These are phyloP conservation scores for Lepilemur ruficaudatus DNA, from an alignment of 2,797 vertebrate genomes.

Conservation along the genomic window DNA sequence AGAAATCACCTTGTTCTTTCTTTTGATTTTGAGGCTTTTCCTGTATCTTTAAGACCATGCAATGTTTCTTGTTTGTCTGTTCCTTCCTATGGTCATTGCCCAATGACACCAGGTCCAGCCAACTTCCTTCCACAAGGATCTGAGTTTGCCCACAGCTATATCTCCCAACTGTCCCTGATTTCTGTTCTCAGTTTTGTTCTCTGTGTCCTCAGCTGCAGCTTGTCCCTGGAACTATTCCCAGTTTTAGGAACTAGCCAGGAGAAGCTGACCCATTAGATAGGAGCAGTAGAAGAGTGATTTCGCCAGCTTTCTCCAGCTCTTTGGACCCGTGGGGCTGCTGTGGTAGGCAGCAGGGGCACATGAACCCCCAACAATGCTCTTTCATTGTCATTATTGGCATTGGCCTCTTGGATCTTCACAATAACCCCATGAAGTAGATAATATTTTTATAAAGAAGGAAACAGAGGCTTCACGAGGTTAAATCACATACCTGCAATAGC, in stretches of 20 bases:
- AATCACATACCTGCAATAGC: background rate
- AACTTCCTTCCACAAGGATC: constrained; percentile 66
- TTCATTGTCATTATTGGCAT: background rate
- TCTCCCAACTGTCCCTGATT: constrained; percentile 68
- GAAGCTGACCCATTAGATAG: constrained; percentile 34
- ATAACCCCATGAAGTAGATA: background rate
- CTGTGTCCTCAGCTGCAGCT: constrained; percentile 70
- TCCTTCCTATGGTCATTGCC: constrained; percentile 62
- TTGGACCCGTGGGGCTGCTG: rapidly evolving
- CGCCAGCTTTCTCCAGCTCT: background rate
- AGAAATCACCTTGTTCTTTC: background rate
- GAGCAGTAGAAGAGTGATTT: constrained; percentile 15
- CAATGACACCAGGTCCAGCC: constrained; percentile 65
- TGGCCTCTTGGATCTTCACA: background rate
- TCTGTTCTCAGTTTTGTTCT: constrained; percentile 64
- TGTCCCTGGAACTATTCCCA: constrained; percentile 72
- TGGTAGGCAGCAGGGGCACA: background rate
- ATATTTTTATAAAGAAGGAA: background rate
- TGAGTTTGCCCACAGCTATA: constrained; percentile 67
- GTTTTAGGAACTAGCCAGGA: constrained; percentile 57
- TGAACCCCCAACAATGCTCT: background rate
- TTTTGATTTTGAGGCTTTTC: background rate
- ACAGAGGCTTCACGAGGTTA: background rate
- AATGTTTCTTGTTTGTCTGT: constrained; percentile 58
- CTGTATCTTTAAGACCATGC: constrained; percentile 57